Evolutionary conservation across 2,797 vertebrate species (phyloP), one percentile per base, ranked within the genome.

Genomic region (Poeciliopsis turneri): DNA sequence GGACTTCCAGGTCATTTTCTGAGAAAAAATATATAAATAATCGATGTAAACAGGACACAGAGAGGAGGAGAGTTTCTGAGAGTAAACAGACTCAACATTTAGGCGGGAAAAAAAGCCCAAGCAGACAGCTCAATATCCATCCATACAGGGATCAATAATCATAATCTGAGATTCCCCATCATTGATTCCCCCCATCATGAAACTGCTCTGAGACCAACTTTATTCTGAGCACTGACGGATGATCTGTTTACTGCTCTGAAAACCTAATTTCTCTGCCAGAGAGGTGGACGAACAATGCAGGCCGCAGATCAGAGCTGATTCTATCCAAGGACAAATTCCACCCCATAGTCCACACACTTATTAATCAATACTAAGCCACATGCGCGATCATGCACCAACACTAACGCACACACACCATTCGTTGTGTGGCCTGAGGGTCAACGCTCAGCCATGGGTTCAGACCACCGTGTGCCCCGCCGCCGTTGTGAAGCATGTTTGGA

Each of bases 1-100:
- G 94, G 98, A 99, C 96, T 98, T 99, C 98, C 98, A 99, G 28
- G 98, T 99, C 95, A 99, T 92, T 96, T 99, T 99, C 98, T 99
- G 94, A 25, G 16, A n/a, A 76, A 47, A 78, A 76, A 75, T 74
- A 6, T 6, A 16, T 1, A 69, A 73, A 30, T 45, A 7, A 41
- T 30, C 3, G 13, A 81, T 25, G 36, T 53, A 6, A 61, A 79
- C n/a, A 28, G 36, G n/a, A 55, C 36, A 61, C 10, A 85, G 11
- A 61, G 28, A 74, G 5, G 47, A 4, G n/a, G 20, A 84, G 51
- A 70, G 3, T 70, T 33, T 30, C 20, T 75, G 36, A 70, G 47
- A 75, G 43, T 28, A 83, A 61, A 75, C 36, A 74, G 81, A 70
- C 53, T 75, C 75, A 85, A 86, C 73, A 74, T 57, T 49, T 28